Base-by-base conservation (phyloP, 2,797 vertebrate species). In the Babyrousa celebensis region DNA sequence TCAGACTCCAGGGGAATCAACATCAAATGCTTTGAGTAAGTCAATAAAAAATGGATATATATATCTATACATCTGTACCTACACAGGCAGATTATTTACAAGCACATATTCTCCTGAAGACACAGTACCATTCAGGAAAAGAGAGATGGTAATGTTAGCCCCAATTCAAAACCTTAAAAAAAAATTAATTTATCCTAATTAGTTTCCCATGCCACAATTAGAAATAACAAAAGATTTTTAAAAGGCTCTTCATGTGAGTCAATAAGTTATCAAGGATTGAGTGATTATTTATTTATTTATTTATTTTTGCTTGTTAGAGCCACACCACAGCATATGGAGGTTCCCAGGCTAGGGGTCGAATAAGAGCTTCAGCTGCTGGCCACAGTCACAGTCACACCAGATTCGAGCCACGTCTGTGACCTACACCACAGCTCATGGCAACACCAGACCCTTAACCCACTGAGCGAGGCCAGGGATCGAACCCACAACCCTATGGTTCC, bases 21-120 rank as follows among this genome's bases (percentile, higher is more conserved):
- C 2, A 71, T 36, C 6, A 93, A 95, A 93, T 82, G 21, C 72
- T 85, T 74, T 83, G 15, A 58, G 52, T 15, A 79, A 43, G 58
- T 85, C 48, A 95, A 87, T 80, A 80, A 58, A 67, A 20, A 91
- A 70, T 12, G 68, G 32, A 94, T 74, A 92, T 36, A 27, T 2
- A 21, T n/a, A 58, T 62, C 32, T 83, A 32, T 78, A 60, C 56
- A 40, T 54, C 11, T 54, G 62, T 85, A 58, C 75, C 48, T 68
- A 85, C 62, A 11, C 6, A 80, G 18, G 63, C 3, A 70, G 10
- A 72, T 54, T 16, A 70, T 9, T 82, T 23, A 96, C 20, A 68
- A 56, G 86, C 72, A 72, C 32, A 89, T 25, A 90, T 58, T 93
- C 79, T 85, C 56, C 29, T 68, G 77, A 94, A 92, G 65, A 89